A percentile compares a stretch with the other conserved stretches of the same genome.
Evolutionary conservation across 2,113 vertebrate genomes (phyloP).

Genomic region (Takifugu bimaculatus): DNA sequence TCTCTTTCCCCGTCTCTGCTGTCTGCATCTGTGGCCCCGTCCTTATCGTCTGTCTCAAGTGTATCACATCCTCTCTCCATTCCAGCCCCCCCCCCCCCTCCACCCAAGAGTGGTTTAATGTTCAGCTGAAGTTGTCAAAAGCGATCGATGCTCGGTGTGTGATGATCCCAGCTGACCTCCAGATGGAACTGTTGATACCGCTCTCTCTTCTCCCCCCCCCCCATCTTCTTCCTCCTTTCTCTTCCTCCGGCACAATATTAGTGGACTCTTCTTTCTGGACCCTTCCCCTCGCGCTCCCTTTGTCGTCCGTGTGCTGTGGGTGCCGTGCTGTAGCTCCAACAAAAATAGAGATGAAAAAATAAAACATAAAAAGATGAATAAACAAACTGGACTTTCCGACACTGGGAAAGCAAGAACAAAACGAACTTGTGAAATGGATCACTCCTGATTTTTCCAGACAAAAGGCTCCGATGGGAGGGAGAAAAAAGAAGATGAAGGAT

Average conservation of each 20-base stretch:
- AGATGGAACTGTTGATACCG: constrained; percentile 48
- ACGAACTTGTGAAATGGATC: constrained; percentile 46
- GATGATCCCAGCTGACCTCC: constrained; percentile 54
- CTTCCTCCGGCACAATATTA: constrained; percentile 68
- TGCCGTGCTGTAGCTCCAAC: constrained; percentile 77
- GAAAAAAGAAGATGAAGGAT: constrained; percentile 57
- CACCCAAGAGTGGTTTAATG: constrained; percentile 40
- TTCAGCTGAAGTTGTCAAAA: constrained; percentile 55
- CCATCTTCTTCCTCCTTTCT: neutral
- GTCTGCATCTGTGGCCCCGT: constrained; percentile 25
- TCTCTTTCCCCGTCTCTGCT: constrained; percentile 10
- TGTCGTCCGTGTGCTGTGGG: constrained; percentile 72
- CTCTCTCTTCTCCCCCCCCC: constrained; percentile 21
- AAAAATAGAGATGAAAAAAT: constrained; percentile 53
- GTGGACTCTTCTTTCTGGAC: constrained; percentile 47
- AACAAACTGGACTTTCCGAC: constrained; percentile 54
- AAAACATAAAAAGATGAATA: constrained; percentile 33
- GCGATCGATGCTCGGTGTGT: constrained; percentile 53
- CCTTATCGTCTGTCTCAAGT: constrained; percentile 39
- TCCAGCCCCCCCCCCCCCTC: constrained; percentile 17
- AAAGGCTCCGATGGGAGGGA: constrained; percentile 45
- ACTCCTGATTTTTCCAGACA: constrained; percentile 62
- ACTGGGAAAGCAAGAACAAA: constrained; percentile 49
- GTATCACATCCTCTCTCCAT: constrained; percentile 23
- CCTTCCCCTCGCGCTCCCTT: constrained; percentile 26